Conservation (phyloP, 2,888 invertebrate genomes). For the Leptopilina syphax region DNA sequence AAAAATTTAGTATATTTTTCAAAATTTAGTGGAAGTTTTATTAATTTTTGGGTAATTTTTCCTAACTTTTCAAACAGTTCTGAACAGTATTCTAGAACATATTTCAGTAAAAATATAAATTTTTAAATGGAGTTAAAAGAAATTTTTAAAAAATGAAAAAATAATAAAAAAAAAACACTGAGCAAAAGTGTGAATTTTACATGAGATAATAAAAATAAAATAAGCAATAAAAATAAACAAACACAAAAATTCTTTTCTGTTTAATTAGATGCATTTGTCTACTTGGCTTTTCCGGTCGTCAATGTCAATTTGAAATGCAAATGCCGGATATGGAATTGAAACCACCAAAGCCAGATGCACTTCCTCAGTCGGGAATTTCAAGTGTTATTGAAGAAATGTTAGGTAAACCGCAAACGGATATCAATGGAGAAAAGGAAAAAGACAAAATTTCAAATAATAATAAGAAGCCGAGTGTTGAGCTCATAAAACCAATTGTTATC, state of each 20-base stretch:
- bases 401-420: slow-evolving; percentile 39
- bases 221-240: too few species aligned
- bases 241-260: not conserved
- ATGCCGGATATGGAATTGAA: slow-evolving; percentile 70
- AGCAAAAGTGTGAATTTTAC: too few species aligned
- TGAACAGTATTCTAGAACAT: too few species aligned
- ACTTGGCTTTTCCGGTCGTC: slow-evolving; percentile 85
- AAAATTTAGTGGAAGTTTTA: too few species aligned
- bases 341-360: slow-evolving; percentile 66
- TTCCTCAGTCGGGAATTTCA: slow-evolving; percentile 46
- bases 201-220: too few species aligned
- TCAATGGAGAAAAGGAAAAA: slow-evolving; percentile 43
- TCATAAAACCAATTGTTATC: slow-evolving; percentile 69
- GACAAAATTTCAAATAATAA: slow-evolving; percentile 48
- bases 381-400: slow-evolving; percentile 48
- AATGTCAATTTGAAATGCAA: slow-evolving; percentile 82
- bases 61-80: too few species aligned
- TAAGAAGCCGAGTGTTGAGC: slow-evolving; percentile 65
- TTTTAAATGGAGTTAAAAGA: too few species aligned
- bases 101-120: too few species aligned
- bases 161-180: too few species aligned
- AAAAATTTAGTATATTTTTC: too few species aligned
- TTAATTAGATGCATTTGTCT: slow-evolving; percentile 84
- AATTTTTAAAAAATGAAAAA: too few species aligned
- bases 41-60: too few species aligned